phyloP scores from a whole-genome alignment of 2,888 invertebrate genomes.

The Deroplatys truncata region DNA sequence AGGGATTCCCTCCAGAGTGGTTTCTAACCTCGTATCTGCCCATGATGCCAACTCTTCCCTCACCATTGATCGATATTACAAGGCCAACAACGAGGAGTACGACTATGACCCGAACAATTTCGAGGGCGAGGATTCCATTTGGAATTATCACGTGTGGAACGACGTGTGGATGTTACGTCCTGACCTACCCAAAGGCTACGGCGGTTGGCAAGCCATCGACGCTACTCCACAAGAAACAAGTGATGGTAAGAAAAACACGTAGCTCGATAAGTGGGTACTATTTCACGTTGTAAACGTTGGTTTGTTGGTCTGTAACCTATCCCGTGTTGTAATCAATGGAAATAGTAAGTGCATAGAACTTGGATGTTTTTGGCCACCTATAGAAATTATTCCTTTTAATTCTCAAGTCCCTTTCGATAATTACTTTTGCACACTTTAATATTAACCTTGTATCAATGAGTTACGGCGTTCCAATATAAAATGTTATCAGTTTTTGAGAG shows the following conservation, averaged over 20 bases:
- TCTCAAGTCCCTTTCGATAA: too few relatives aligned
- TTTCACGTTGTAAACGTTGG: too few relatives aligned
- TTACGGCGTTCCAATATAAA: too few relatives aligned
- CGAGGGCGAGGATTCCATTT: constrained; percentile 68
- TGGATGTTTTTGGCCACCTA: too few relatives aligned
- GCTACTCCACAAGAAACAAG: constrained; percentile 81
- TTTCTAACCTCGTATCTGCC: constrained; percentile 79
- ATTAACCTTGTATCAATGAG: too few relatives aligned
- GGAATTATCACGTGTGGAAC: constrained; percentile 89
- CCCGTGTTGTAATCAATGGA: too few relatives aligned
- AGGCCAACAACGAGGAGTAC: constrained; percentile 60
- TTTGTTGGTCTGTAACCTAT: too few relatives aligned
- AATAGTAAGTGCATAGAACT: too few relatives aligned
- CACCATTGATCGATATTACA: constrained; percentile 75
- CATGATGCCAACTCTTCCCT: constrained; percentile 77
- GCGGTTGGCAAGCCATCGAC: constrained; percentile 88
- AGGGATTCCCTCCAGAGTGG: constrained; percentile 74
- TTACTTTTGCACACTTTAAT: too few relatives aligned
- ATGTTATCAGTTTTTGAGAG: too few relatives aligned
- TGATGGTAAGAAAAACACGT: constrained; percentile 42
- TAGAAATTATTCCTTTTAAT: too few relatives aligned
- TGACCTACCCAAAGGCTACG: constrained; percentile 71
- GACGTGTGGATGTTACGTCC: constrained; percentile 83
- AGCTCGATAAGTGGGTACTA: too few relatives aligned
- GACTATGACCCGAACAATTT: constrained; percentile 64